Percentiles rank a stretch among this genome's conserved stretches.
phyloP scores from a whole-genome alignment of 2,888 invertebrate genomes.

The Melipona bicolor region DNA sequence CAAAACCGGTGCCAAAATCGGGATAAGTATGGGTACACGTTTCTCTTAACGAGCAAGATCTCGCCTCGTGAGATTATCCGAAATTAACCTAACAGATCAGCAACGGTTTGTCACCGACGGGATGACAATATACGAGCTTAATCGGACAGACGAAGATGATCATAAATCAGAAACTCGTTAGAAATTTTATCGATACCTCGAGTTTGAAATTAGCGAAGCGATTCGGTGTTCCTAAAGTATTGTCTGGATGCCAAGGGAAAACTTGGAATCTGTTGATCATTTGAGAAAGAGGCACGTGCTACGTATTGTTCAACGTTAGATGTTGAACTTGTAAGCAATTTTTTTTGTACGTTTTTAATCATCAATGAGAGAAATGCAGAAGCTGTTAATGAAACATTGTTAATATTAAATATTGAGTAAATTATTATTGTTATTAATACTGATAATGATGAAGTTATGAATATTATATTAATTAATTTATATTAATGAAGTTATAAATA shows the following conservation, averaged over 20 bases:
- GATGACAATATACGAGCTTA: constrained; percentile 40
- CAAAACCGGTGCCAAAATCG: constrained; percentile 38
- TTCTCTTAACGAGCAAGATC: constrained; percentile 15
- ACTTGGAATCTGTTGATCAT: neutral
- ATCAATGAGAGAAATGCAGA: neutral
- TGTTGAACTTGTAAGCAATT: neutral
- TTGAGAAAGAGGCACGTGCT: neutral
- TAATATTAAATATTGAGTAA: too few species aligned
- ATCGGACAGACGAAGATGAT: constrained; percentile 1
- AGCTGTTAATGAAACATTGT: too few species aligned
- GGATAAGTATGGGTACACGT: constrained; percentile 15
- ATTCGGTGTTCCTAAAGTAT: neutral
- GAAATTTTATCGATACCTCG: neutral
- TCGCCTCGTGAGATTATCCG: constrained; percentile 15
- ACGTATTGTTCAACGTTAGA: neutral
- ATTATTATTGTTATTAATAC: too few species aligned
- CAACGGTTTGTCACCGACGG: constrained; percentile 50
- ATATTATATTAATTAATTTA: too few species aligned
- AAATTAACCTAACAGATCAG: constrained; percentile 45
- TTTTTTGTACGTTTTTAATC: neutral
- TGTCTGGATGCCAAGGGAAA: neutral
- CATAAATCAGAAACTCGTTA: constrained; percentile 32
- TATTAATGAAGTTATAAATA: too few species aligned
- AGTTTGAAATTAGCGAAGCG: neutral
- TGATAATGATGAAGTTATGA: too few species aligned